Evolutionary conservation across 2,888 invertebrate species (phyloP), one percentile per base, ranked within the genome.

Genomic region (Limnephilus lunatus): DNA sequence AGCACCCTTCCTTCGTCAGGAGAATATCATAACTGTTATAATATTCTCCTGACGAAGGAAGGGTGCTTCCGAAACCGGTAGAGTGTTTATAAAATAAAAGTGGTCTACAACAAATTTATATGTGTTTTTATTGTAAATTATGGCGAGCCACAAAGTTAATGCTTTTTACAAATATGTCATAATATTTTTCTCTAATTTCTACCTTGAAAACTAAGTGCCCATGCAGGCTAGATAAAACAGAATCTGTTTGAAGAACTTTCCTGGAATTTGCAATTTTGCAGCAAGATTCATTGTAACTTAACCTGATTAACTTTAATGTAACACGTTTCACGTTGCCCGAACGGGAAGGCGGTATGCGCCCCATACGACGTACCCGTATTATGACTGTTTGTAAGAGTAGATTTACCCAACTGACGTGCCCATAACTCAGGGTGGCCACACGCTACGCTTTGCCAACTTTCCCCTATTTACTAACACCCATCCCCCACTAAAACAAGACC

Each of bases 341-440:
- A 68, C 25, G 11, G 53, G 89, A 68, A 31, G 30, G 25, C 25
- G 68, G 68, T 68, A 68, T 68, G 68, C 68, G 68, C 68, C n/a
- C 25, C 25, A 68, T 68, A 68, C 68, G 68, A 68, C 68, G 25
- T 68, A n/a, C 68, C 68, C 25, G 80, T 89, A 89, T 80, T 90
- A 81, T 90, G 81, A 90, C 82, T 90, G 86, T 86, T 90, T 44
- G 81, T 87, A 88, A 32, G 87, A 91, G 91, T 85, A 89, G 80
- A 89, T 81, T 91, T 83, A 85, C 90, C 87, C 91, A 86, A 89
- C 91, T 90, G 93, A 92, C 91, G 83, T 80, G 85, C 91, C 87
- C 88, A 93, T 93, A 93, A 93, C 93, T 93, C 92, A 93, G 91
- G 91, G 92, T 90, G 83, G 86, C 91, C 90, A 91, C 93, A 93